Evolutionary conservation across 2,888 invertebrate genomes (phyloP).

Genomic region (Thereva unica): DNA sequence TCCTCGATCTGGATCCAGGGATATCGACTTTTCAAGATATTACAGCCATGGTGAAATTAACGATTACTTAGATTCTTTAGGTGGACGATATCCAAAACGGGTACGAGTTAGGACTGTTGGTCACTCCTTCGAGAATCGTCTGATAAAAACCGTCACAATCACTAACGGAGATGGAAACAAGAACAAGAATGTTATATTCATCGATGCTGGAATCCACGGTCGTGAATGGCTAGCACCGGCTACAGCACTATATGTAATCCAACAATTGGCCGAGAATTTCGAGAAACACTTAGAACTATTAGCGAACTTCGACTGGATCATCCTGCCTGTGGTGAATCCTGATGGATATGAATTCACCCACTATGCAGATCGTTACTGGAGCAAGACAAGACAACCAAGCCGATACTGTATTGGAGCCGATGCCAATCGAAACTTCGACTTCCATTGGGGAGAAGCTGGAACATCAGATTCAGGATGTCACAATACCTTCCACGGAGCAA

Average conservation of each 20-base stretch:
- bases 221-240: conserved; percentile 71
- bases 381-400: conserved; percentile 67
- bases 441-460: conserved; percentile 67
- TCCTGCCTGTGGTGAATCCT: conserved; percentile 69
- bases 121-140: conserved; percentile 63
- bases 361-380: conserved; percentile 61
- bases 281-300: conserved; percentile 59
- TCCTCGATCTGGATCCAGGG: neutral
- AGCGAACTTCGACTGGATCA: conserved; percentile 66
- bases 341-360: conserved; percentile 72
- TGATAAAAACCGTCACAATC: conserved; percentile 66
- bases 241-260: conserved; percentile 63
- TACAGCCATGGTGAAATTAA: conserved; percentile 57
- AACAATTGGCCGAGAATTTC: conserved; percentile 62
- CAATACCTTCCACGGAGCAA: conserved; percentile 65
- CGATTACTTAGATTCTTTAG: conserved; percentile 59
- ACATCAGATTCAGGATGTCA: conserved; percentile 59
- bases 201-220: conserved; percentile 67
- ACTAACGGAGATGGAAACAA: conserved; percentile 59
- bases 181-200: conserved; percentile 60
- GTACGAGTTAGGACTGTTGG: conserved; percentile 65
- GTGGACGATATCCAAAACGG: conserved; percentile 58
- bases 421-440: conserved; percentile 75
- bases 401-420: conserved; percentile 69
- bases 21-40: neutral